Evolutionary conservation across 1,140 invertebrate species (phyloP), one percentile per base, ranked within the genome.

Genomic region (Stegodyphus mimosarum): DNA sequence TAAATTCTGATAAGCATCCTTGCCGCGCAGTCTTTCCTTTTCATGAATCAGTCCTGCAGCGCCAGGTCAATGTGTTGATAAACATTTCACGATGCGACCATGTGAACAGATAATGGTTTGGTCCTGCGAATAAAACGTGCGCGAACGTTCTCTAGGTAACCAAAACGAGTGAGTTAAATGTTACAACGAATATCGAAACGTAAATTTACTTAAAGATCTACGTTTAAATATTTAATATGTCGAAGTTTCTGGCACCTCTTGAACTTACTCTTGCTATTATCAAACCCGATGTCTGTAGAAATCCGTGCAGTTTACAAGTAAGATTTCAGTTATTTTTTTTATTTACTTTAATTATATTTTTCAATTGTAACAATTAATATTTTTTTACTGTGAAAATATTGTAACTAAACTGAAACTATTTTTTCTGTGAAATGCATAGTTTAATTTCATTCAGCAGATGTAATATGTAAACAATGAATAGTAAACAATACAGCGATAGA

Each of bases 241-340:
- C 69, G 13, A 86, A 86, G 66, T 72, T 78, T 53, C 52, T 78
- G n/a, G 76, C 75, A 10, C 85, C 86, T 33, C 18, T 87, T 7
- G 64, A 88, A 69, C 76, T 88, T 6, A 89, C 88, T 33, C 71
- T 89, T 50, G 88, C 87, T 33, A 87, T 88, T 60, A 85, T 89
- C 15, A 89, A 89, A 72, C 88, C 88, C 6, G 87, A 88, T 83
- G 86, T 88, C 2, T 86, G 86, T 55, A 87, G 79, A 66, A 84
- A 87, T 86, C 83, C 85, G 5, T 78, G 55, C 67, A 73, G 69
- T 87, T 67, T 86, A 10, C 70, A 75, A 52, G 79, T 76, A 83
- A 78, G 33, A 33, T 33, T 33, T 33, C 33, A 33, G 33, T 33
- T 33, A 33, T 33, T 33, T 33, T 33, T 33, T 33, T 33, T 33